Percentiles rank a stretch among this genome's conserved stretches.
Evolutionary conservation across 1,140 invertebrate genomes (phyloP).

Genomic region (Cylas formicarius): DNA sequence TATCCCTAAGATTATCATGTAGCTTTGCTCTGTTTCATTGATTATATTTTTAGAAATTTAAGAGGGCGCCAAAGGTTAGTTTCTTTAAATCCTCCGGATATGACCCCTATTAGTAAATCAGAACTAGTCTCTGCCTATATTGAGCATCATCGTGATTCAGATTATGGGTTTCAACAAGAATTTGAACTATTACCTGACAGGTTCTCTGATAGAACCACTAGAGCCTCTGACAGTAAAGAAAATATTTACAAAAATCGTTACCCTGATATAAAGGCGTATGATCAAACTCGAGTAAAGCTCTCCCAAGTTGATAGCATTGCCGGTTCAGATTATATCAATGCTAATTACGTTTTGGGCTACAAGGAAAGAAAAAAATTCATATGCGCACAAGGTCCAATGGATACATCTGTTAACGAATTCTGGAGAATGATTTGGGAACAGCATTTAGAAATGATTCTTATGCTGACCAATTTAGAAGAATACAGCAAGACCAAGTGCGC

Average conservation of each 20-base stretch:
- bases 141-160: slow-evolving; percentile 75
- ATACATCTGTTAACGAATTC: slow-evolving; percentile 88
- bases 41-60: slow-evolving; percentile 48
- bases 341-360: slow-evolving; percentile 85
- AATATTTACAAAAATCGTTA: slow-evolving; percentile 83
- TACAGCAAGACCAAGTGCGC: slow-evolving; percentile 90
- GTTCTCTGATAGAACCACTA: slow-evolving; percentile 78
- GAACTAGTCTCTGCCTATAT: slow-evolving; percentile 67
- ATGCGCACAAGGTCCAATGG: slow-evolving; percentile 89
- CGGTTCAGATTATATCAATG: slow-evolving; percentile 87
- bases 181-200: slow-evolving; percentile 80
- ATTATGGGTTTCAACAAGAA: slow-evolving; percentile 82
- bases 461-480: slow-evolving; percentile 91
- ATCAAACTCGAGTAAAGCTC: slow-evolving; percentile 83
- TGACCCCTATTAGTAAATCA: slow-evolving; percentile 66
- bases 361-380: slow-evolving; percentile 91
- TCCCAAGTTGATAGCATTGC: slow-evolving; percentile 65
- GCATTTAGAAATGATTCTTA: slow-evolving; percentile 82
- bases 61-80: slow-evolving; percentile 60
- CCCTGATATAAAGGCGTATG: slow-evolving; percentile 85
- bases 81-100: slow-evolving; percentile 62
- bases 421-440: slow-evolving; percentile 99
- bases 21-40: slow-evolving; percentile 1
- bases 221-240: slow-evolving; percentile 78
- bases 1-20: slow-evolving; percentile 36